Base-by-base conservation (phyloP, 1,140 invertebrate genomes). In the Elymnias hypermnestra region DNA sequence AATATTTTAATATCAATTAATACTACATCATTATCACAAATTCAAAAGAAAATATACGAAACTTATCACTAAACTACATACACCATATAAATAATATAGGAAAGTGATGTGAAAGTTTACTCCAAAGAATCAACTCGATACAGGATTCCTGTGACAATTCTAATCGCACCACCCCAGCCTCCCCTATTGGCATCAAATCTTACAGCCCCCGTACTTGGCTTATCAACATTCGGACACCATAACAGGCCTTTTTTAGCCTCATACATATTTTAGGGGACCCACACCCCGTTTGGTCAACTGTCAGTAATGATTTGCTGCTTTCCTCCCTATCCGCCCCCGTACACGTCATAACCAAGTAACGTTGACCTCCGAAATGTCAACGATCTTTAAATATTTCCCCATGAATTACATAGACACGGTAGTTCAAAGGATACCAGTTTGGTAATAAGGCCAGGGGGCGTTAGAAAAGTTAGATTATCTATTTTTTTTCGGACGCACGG, bases 141-240 rank as follows among this genome's bases (percentile, higher is more conserved):
- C 52, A 35, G 38, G 57, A 50, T 6, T 50, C n/a, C n/a, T n/a
- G 47, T 47, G 55, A 66, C 53, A 74, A 81, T 78, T 63, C 69
- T 63, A 73, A 83, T 79, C 63, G 71, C 64, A 57, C 55, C 53
- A 29, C 51, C 52, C 58, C 51, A 49, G 29, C 52, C 46, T 58
- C 65, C 70, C 73, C 67, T 60, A 67, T 71, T 73, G 63, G 59
- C 61, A 72, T 64, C 71, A 74, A 75, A 78, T 83, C 71, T 77
- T 63, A 35, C 54, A 54, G 53, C 75, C 74, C 75, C 69, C 66
- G 70, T 70, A 65, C 73, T 82, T 76, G 77, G 73, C 81, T 84
- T 84, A 84, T 84, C 81, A 83, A 72, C 78, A 83, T 84, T 84
- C 81, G 81, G 81, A 84, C 81, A 84, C 81, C 76, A 84, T 83